Percentiles rank a stretch among this genome's conserved stretches.
phyloP scores from a whole-genome alignment of 2,888 invertebrate genomes.

The Apoderus coryli region DNA sequence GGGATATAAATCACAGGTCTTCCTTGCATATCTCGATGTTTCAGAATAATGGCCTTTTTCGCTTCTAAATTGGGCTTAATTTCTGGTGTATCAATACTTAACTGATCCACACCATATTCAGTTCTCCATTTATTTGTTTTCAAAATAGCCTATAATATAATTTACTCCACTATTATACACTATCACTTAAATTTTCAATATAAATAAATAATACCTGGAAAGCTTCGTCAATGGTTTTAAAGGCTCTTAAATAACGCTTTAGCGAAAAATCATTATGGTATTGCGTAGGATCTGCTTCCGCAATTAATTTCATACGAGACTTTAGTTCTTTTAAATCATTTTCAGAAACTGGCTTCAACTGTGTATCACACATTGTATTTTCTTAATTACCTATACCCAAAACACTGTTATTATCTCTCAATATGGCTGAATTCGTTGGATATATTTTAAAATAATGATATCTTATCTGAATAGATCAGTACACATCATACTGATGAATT shows the following conservation, averaged over 20 bases:
- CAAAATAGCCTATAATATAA: constrained; percentile 46
- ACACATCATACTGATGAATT: no score
- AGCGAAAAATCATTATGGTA: constrained; percentile 63
- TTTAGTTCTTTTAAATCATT: constrained; percentile 38
- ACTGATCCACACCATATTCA: constrained; percentile 51
- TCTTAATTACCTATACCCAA: no score
- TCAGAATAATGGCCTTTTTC: constrained; percentile 52
- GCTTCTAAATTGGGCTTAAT: constrained; percentile 41
- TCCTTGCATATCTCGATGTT: constrained; percentile 56
- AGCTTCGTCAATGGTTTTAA: constrained; percentile 56
- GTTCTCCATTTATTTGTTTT: constrained; percentile 70
- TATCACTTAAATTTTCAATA: no score
- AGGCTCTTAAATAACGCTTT: constrained; percentile 55
- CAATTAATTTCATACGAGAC: constrained; percentile 56
- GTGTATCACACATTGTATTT: background rate
- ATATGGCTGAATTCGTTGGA: no score
- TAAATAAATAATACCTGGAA: constrained; percentile 66
- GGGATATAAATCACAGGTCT: constrained; percentile 68
- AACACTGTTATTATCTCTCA: no score
- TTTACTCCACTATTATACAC: no score
- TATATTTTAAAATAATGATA: no score
- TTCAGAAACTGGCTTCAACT: background rate
- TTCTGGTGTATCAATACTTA: constrained; percentile 38
- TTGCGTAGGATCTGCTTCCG: constrained; percentile 56
- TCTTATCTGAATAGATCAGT: no score